Evolutionary conservation across 2,797 vertebrate genomes (phyloP), one percentile per base, ranked within the genome.

Genomic region (Thunnus albacares): DNA sequence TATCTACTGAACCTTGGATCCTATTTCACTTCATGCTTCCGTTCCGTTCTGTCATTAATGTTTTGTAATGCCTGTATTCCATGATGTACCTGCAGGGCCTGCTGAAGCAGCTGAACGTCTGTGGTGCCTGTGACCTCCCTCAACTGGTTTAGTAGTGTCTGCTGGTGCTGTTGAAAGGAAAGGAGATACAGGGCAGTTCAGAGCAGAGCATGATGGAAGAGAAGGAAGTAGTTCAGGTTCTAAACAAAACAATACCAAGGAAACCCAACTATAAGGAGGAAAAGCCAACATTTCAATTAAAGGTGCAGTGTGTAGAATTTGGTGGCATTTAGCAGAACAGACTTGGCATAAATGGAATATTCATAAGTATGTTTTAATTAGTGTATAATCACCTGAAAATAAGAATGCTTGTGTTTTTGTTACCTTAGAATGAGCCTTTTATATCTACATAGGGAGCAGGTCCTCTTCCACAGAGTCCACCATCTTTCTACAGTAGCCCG

Each of bases 41-140:
- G n/a, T 13, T 24, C 24, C 24, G 22, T 10, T 30, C 11, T 59
- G n/a, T 28, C 7, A 15, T 6, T 11, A 41, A 22, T 24, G 0
- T 4, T 22, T n/a, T 79, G 14, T 26, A 43, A 24, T 22, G 17
- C 5, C 9, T 28, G 14, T 38, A 47, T 51, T 51, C 47, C 2
- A 55, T 13, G 53, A 81, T 75, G 81, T 95, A 99, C 98, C 97
- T 99, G 98, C 82, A 99, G 94, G 57, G 98, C 98, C 93, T 99
- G 97, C 80, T 99, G 98, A 41, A 99, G 96, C 79, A 99, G 96
- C 93, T 98, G 97, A 84, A 97, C 87, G 71, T 99, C 98, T 94
- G 97, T 99, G 90, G 98, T 98, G 81, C 98, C 98, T 0, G 98
- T 99, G 85, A 99, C 97, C 93, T 99, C 98, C 88, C 97, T 96